phyloP scores from a whole-genome alignment of 2,113 vertebrate species.

The Romanogobio albipinnatus region DNA sequence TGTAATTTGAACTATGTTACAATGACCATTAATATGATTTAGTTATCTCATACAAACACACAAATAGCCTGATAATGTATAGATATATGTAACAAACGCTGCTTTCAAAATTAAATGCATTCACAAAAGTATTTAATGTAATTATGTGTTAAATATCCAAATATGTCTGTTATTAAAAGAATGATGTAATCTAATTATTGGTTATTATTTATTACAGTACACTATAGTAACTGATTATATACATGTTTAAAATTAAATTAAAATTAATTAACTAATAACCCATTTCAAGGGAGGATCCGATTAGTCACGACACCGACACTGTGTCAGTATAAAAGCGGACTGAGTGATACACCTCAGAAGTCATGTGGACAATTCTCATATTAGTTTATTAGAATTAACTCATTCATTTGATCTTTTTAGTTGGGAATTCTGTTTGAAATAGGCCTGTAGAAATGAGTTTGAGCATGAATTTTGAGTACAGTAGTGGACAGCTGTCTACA shows the following conservation, averaged over 20 bases:
- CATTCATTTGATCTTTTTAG: neutral
- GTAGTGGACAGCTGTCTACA: slow-evolving; percentile 4
- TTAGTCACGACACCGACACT: neutral
- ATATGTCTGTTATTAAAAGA: no score
- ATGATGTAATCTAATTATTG: no score
- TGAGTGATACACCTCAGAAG: neutral
- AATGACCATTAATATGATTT: neutral
- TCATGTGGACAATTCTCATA: neutral
- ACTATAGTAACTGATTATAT: no score
- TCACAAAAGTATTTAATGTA: no score
- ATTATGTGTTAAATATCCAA: no score
- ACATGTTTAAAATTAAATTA: no score
- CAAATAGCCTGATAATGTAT: no score
- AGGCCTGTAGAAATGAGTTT: neutral
- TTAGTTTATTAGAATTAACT: neutral
- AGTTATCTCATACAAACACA: neutral
- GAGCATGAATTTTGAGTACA: neutral
- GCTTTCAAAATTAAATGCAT: no score
- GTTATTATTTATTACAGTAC: no score
- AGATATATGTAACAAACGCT: no score
- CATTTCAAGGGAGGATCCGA: neutral
- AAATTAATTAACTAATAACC: no score
- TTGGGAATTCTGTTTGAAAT: neutral
- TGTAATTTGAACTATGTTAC: neutral
- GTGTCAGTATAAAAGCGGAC: no score